phyloP scores from a whole-genome alignment of 1,140 invertebrate genomes.

The Frieseomelitta varia region DNA sequence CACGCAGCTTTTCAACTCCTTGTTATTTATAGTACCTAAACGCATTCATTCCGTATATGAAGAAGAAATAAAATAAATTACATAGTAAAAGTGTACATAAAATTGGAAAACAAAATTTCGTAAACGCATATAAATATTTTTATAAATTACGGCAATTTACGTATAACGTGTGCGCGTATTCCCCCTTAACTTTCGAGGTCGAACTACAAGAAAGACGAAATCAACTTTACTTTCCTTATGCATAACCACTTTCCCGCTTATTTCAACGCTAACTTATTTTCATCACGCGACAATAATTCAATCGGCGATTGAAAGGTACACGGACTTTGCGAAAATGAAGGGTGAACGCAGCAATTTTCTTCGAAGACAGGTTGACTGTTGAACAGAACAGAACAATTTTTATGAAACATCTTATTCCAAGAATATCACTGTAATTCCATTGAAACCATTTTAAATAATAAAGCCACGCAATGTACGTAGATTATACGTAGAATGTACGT shows the following conservation, averaged over 20 bases:
- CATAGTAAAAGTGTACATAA: background rate
- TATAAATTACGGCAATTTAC: background rate
- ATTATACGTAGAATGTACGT: background rate
- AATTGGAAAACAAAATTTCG: background rate
- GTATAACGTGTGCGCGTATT: background rate
- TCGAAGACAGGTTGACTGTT: background rate
- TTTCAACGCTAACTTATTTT: slow-evolving; percentile 8
- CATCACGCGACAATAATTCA: slow-evolving; percentile 12
- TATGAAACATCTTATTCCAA: background rate
- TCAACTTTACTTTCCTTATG: background rate
- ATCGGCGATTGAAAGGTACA: background rate
- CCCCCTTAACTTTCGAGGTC: background rate
- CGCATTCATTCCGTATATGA: background rate
- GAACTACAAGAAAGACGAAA: background rate
- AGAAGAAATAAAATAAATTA: background rate
- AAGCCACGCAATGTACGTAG: background rate
- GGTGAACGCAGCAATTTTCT: background rate
- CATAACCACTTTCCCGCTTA: slow-evolving; percentile 50
- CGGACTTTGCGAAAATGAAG: background rate
- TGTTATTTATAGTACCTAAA: too few species aligned
- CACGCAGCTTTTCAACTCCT: too few species aligned
- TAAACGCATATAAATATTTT: background rate
- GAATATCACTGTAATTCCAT: background rate
- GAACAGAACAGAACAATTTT: background rate
- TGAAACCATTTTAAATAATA: background rate